Conservation (phyloP, 2,113 vertebrate species). For the Corythornis madagascariensis region DNA sequence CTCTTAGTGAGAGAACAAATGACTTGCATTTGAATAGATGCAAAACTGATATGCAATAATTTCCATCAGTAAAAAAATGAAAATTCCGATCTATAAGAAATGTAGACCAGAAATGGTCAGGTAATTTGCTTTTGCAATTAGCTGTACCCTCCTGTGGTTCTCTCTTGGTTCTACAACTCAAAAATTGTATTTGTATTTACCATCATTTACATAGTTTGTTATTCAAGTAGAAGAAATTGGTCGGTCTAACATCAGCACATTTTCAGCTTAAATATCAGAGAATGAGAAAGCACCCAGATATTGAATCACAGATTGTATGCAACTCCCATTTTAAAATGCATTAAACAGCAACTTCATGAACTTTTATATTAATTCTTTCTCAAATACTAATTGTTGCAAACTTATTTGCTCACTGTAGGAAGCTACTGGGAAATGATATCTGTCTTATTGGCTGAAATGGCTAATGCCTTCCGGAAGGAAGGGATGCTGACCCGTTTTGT, state of each 20-base stretch:
- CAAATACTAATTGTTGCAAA: not conserved
- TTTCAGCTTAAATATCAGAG: conserved; percentile 70
- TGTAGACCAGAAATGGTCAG: conserved; percentile 57
- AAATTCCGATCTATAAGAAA: conserved; percentile 58
- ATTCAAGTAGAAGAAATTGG: conserved; percentile 49
- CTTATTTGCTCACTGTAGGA: not conserved
- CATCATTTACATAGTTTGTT: conserved; percentile 6
- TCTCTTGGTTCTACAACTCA: conserved; percentile 10
- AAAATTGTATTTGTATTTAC: conserved; percentile 30
- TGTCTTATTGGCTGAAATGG: not conserved
- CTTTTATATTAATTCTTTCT: not conserved
- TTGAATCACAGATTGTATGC: conserved; percentile 47
- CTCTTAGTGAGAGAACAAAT: conserved; percentile 50
- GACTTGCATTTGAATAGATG: conserved; percentile 63
- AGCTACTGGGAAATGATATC: not conserved
- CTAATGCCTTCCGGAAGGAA: not conserved
- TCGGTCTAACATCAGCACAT: conserved; percentile 1
- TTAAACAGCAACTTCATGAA: not conserved
- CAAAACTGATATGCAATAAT: conserved; percentile 74
- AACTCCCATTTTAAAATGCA: not conserved
- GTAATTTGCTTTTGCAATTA: conserved; percentile 73
- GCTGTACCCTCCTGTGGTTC: conserved; percentile 52
- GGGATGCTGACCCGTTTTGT: not conserved
- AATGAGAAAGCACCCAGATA: conserved; percentile 51
- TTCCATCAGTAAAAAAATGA: conserved; percentile 67